Evolutionary conservation across 2,888 invertebrate species (phyloP).

Genomic region (Cephus sareptanus): DNA sequence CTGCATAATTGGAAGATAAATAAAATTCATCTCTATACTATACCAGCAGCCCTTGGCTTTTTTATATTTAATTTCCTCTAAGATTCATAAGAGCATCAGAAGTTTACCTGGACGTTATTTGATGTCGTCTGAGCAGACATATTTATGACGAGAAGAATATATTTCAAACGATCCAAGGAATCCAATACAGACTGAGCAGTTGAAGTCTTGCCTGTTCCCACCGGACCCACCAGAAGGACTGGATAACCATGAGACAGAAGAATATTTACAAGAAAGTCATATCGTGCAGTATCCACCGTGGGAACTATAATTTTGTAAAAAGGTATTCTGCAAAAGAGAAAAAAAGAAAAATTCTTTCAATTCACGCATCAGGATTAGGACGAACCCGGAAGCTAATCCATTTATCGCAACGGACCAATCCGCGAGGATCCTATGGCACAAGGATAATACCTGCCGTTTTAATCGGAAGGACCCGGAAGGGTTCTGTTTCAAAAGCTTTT

Average conservation of each 20-base stretch:
- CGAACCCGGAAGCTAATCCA: neutral
- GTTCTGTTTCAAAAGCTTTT: neutral
- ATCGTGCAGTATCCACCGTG: slow-evolving; percentile 88
- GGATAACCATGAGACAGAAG: slow-evolving; percentile 76
- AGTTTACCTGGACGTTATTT: slow-evolving; percentile 72
- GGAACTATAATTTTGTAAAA: slow-evolving; percentile 89
- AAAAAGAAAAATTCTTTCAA: slow-evolving; percentile 4
- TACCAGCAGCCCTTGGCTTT: neutral
- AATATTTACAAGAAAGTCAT: slow-evolving; percentile 78
- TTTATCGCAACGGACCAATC: neutral
- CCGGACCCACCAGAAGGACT: slow-evolving; percentile 83
- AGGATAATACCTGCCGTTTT: neutral
- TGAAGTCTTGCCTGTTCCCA: slow-evolving; percentile 90
- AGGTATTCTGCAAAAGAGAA: slow-evolving; percentile 70
- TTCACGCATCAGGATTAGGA: neutral
- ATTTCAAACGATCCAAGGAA: slow-evolving; percentile 70
- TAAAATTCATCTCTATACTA: neutral
- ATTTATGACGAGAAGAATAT: slow-evolving; percentile 79
- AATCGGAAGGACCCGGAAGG: neutral
- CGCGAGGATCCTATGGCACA: neutral
- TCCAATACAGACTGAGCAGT: slow-evolving; percentile 73
- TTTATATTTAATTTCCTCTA: neutral
- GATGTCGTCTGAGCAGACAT: slow-evolving; percentile 93
- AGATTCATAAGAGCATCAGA: neutral
- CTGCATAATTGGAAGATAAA: neutral